These are phyloP conservation scores for Lutjanus erythropterus DNA, from an alignment of 2,113 vertebrate species.

Conservation along the genomic window DNA sequence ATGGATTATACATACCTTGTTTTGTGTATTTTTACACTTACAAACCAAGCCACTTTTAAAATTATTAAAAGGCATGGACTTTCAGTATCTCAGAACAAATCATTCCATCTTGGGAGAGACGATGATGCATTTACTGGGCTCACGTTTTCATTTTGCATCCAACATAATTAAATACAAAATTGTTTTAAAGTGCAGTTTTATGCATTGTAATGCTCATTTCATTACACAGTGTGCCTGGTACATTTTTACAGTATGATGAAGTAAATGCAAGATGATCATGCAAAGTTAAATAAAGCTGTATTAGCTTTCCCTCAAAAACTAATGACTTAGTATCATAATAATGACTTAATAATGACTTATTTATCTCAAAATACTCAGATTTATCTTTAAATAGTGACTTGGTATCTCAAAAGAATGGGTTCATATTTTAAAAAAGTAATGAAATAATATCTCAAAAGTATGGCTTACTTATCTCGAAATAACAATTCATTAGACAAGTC, in stretches of 20 bases:
- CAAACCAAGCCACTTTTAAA: neutral
- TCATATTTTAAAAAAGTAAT: neutral
- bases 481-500: too few relatives aligned
- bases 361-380: too few relatives aligned
- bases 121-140: too few relatives aligned
- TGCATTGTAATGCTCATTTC: neutral
- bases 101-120: neutral
- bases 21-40: constrained; percentile 1
- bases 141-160: neutral
- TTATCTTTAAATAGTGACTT: too few relatives aligned
- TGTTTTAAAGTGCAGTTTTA: neutral
- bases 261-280: neutral
- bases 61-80: neutral
- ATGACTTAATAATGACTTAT: too few relatives aligned
- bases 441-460: too few relatives aligned
- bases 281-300: neutral
- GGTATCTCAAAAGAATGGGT: too few relatives aligned
- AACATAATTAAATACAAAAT: neutral
- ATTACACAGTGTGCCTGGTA: neutral
- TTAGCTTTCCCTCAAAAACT: neutral
- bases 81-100: neutral
- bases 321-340: too few relatives aligned
- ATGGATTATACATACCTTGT: neutral
- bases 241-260: neutral
- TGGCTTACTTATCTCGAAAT: too few relatives aligned